Base-by-base conservation (phyloP, 2,797 vertebrate genomes). In the Enteromius thamalakanensis region DNA sequence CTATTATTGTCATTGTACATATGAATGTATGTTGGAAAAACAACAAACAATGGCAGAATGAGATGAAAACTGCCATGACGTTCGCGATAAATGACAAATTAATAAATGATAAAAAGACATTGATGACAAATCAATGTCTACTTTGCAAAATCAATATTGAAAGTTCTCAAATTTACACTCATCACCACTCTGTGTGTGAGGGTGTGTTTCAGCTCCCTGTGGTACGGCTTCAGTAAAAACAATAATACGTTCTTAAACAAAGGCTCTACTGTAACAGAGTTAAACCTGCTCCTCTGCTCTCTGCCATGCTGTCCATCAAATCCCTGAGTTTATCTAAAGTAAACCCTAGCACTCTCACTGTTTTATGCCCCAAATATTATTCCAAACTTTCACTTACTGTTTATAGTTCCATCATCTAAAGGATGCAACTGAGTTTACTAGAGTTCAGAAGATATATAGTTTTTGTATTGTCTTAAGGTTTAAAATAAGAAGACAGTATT, bases 191-290 rank as follows among this genome's bases (percentile, higher is more conserved):
- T 65, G 76, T 77, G 32, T 75, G 74, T 60, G 64, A 34, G 87
- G 85, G 87, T 88, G 85, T 84, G 80, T 86, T 71, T 75, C 23
- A 37, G 71, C 80, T 84, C 82, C 76, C 49, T 55, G 32, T 60
- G 81, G 80, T 79, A 55, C 37, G 65, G 29, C 83, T 80, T 40
- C 74, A 86, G 85, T 78, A 81, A 86, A 85, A 89, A 90, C 85
- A 86, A 89, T 88, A 88, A 87, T 87, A 88, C 84, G 49, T 76
- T 79, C 83, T 84, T 83, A 88, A 89, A 90, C 90, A 90, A 89
- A 89, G 89, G 70, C 68, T 80, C 76, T 82, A 88, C 83, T 90
- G 89, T 90, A 79, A 60, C 45, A 42, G 45, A 77, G 83, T 83
- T 70, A 88, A 90, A 89, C 87, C 87, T 72, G 86, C 82, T 79